phyloP scores from a whole-genome alignment of 2,113 vertebrate genomes.

The Calidris pygmaea region DNA sequence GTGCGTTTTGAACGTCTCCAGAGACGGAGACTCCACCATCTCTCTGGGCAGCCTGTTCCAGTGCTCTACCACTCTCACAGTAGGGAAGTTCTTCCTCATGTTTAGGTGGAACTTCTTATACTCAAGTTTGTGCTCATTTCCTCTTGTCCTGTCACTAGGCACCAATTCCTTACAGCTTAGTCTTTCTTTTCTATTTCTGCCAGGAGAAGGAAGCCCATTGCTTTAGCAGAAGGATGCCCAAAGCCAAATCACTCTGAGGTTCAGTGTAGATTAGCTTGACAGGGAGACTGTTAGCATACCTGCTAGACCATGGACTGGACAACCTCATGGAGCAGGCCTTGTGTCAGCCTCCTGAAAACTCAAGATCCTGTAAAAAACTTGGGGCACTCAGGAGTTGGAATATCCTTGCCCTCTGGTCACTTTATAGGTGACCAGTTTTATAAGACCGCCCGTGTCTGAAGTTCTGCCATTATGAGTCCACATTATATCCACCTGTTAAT shows the following conservation, averaged over 20 bases:
- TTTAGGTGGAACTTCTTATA: too few species aligned
- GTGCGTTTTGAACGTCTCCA: too few species aligned
- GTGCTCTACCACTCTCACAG: too few species aligned
- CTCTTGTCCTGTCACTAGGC: too few species aligned
- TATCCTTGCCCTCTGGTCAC: background rate
- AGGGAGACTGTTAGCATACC: background rate
- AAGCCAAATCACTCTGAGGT: background rate
- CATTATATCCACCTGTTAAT: background rate
- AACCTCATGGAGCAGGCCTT: fast-evolving
- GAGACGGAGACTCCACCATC: too few species aligned
- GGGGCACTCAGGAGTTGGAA: background rate
- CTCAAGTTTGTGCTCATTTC: too few species aligned
- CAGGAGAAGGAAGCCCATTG: background rate
- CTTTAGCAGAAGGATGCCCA: background rate
- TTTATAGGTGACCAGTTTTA: background rate
- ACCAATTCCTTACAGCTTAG: background rate
- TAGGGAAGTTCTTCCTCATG: too few species aligned
- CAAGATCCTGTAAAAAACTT: background rate
- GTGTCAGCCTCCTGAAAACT: background rate
- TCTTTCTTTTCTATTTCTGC: background rate
- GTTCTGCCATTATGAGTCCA: background rate
- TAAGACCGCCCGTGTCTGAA: background rate
- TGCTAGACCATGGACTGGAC: background rate
- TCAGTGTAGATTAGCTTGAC: background rate
- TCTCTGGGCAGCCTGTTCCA: too few species aligned